Evolutionary conservation across 2,113 vertebrate genomes (phyloP), one percentile per base, ranked within the genome.

Genomic region (Forbesichthys papilliferus): DNA sequence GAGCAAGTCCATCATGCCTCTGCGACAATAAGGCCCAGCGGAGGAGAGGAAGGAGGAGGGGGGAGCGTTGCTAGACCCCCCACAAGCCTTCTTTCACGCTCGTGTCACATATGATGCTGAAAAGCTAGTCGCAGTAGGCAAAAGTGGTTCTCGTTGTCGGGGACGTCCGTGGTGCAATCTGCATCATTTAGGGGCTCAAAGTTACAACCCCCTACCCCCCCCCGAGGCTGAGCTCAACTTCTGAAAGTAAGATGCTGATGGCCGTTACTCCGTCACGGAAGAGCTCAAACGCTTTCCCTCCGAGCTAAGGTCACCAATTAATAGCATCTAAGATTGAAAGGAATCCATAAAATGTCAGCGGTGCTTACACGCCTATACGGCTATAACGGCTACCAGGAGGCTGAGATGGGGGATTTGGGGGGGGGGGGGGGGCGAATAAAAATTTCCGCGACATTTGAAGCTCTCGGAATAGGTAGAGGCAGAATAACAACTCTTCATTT

Each of bases 321-420:
- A 74, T 72, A 76, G 13, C 65, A 20, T 61, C 75, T 77, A 76
- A 63, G 64, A 77, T 36, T 73, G 72, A 75, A 70, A 70, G 71
- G 68, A 72, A 75, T 75, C 74, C 60, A 79, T 66, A 64, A 80
- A 88, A 83, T 75, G 78, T 83, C 84, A 87, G 78, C 66, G 56
- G 67, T 74, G 33, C 51, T 80, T 70, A 52, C 3, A 14, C 3
- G 13, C 36, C 36, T 42, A 42, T 42, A 14, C 62, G 69, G 46
- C 68, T 64, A 69, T 68, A 66, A 66, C 64, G 58, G 69, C 62
- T 54, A 11, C 65, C 55, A 36, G 49, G 20, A 55, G 55, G 12
- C 55, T 9, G 52, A 46, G 1, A 20, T 27, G 20, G 48, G 51
- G 48, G 47, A 13, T 11, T 47, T 18, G 12, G 60, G 5, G 60